These are phyloP conservation scores for Dicranocentrus wangi DNA, from an alignment of 2,888 invertebrate genomes.

Conservation along the genomic window DNA sequence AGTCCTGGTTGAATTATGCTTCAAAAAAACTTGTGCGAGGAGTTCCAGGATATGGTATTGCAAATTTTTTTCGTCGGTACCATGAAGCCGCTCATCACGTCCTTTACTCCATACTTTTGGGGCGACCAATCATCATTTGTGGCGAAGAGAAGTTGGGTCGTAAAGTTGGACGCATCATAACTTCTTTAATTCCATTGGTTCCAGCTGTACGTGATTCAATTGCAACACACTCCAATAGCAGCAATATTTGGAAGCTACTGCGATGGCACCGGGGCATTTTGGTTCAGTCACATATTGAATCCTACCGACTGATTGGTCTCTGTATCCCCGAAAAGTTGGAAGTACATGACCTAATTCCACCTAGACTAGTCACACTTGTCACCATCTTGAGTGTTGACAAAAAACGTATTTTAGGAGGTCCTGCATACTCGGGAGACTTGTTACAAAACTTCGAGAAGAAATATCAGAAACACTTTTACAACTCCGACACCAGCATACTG, in stretches of 20 bases:
- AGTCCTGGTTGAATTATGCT: slow-evolving; percentile 68
- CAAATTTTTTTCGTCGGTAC: slow-evolving; percentile 73
- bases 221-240: neutral
- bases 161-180: slow-evolving; percentile 64
- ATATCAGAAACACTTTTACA: slow-evolving; percentile 55
- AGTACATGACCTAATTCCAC: slow-evolving; percentile 74
- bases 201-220: slow-evolving; percentile 47
- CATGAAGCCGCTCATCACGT: slow-evolving; percentile 73
- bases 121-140: slow-evolving; percentile 70
- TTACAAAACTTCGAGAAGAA: slow-evolving; percentile 67
- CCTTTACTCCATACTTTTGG: slow-evolving; percentile 73
- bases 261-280: slow-evolving; percentile 74
- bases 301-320: slow-evolving; percentile 74
- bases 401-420: slow-evolving; percentile 64
- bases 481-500: slow-evolving; percentile 71
- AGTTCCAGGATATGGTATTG: slow-evolving; percentile 69
- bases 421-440: slow-evolving; percentile 69
- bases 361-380: slow-evolving; percentile 69
- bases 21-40: slow-evolving; percentile 61
- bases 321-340: slow-evolving; percentile 74
- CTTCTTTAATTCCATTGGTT: slow-evolving; percentile 69
- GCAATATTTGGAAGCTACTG: slow-evolving; percentile 64
- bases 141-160: slow-evolving; percentile 63
- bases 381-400: slow-evolving; percentile 69
- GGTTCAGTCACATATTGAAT: slow-evolving; percentile 73